phyloP scores from a whole-genome alignment of 2,888 invertebrate genomes.

The Tubulanus polymorphus region DNA sequence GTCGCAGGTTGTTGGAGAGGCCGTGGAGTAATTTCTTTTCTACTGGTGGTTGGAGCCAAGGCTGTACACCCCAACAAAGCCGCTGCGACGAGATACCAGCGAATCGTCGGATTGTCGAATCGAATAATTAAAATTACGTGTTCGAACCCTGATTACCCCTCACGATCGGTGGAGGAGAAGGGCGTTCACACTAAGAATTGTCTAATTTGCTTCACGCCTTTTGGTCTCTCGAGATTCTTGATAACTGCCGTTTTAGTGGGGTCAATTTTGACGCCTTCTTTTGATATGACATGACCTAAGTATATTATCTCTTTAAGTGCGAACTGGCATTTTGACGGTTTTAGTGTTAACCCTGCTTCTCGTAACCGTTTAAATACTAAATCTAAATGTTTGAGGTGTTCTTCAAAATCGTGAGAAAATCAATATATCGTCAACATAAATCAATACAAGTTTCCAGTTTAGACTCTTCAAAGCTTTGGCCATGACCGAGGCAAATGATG shows the following conservation, averaged over 20 bases:
- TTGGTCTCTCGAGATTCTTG: too few relatives aligned
- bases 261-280: slow-evolving; percentile 20
- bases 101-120: too few relatives aligned
- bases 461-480: slow-evolving; percentile 14
- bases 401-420: slow-evolving; percentile 17
- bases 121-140: too few relatives aligned
- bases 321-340: slow-evolving; percentile 23
- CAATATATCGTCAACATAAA: slow-evolving; percentile 25
- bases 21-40: too few relatives aligned
- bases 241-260: slow-evolving; percentile 14
- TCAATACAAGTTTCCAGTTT: slow-evolving; percentile 22
- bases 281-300: slow-evolving; percentile 20
- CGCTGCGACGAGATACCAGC: too few relatives aligned
- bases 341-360: slow-evolving; percentile 18
- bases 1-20: too few relatives aligned
- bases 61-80: too few relatives aligned
- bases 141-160: too few relatives aligned
- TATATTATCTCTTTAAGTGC: slow-evolving; percentile 16
- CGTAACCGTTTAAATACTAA: slow-evolving; percentile 17
- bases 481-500: slow-evolving; percentile 21
- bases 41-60: too few relatives aligned
- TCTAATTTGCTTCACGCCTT: too few relatives aligned
- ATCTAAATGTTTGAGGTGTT: slow-evolving; percentile 18
- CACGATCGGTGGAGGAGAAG: too few relatives aligned
- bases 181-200: too few relatives aligned